phyloP scores from a whole-genome alignment of 2,113 vertebrate genomes.

The Pterocles orientalis region DNA sequence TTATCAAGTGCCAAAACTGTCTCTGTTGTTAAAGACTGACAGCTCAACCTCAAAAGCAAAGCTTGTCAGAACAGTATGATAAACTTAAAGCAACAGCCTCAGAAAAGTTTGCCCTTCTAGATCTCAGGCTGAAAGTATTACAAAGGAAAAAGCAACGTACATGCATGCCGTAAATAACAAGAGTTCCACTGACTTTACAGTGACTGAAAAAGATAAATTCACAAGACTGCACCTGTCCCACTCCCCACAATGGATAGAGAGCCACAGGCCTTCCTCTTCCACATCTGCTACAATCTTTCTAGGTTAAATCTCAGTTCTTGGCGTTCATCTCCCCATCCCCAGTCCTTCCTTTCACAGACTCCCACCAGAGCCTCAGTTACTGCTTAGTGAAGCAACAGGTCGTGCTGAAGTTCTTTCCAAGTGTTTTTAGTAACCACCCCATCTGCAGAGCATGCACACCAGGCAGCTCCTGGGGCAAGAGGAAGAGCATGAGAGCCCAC shows the following conservation, averaged over 20 bases:
- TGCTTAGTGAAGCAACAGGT: neutral
- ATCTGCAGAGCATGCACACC: neutral
- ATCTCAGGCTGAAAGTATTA: neutral
- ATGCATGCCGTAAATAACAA: neutral
- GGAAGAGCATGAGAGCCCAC: neutral
- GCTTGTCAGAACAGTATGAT: neutral
- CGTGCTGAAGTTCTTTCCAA: neutral
- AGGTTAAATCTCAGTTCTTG: neutral
- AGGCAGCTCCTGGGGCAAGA: neutral
- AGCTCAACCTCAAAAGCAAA: conserved; percentile 24
- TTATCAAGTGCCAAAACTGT: conserved; percentile 38
- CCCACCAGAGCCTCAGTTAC: neutral
- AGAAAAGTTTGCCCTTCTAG: neutral
- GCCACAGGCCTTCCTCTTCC: neutral
- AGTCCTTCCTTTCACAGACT: neutral
- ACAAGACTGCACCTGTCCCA: neutral
- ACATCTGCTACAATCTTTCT: neutral
- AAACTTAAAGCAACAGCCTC: neutral
- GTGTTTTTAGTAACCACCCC: neutral
- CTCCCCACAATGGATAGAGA: neutral
- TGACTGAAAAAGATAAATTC: neutral
- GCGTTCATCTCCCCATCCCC: neutral
- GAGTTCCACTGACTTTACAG: neutral
- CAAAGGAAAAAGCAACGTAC: neutral
- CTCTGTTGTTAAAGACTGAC: conserved; percentile 10